Conservation (phyloP, 2,888 invertebrate genomes). For the Chesias legatella region DNA sequence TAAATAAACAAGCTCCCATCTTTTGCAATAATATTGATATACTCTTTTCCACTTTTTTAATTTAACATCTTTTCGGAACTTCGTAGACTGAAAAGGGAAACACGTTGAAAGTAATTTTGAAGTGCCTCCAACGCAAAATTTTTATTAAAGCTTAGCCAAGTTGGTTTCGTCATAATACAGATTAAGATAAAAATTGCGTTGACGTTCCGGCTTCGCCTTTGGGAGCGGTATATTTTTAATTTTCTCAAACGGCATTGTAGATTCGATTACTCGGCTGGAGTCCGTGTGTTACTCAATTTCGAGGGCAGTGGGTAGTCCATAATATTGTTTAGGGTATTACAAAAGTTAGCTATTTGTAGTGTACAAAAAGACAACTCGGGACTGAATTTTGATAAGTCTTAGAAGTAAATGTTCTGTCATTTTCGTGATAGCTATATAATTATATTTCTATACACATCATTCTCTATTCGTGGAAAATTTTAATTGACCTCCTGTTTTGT, state of each 20-base stretch:
- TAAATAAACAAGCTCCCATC: too few relatives aligned
- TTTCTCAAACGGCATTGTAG: constrained; percentile 68
- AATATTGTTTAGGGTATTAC: too few relatives aligned
- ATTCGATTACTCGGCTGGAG: constrained; percentile 64
- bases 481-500: too few relatives aligned
- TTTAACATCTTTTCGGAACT: constrained; percentile 8
- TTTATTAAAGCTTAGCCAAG: constrained; percentile 51
- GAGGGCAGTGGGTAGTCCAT: constrained; percentile 40
- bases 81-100: constrained; percentile 20
- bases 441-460: too few relatives aligned
- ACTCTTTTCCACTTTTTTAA: constrained; percentile 4
- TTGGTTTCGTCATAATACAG: constrained; percentile 67
- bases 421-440: too few relatives aligned
- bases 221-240: constrained; percentile 73
- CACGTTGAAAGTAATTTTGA: constrained; percentile 43
- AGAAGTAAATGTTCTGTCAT: too few relatives aligned
- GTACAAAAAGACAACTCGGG: too few relatives aligned
- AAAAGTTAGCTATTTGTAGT: too few relatives aligned
- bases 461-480: too few relatives aligned
- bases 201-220: constrained; percentile 57
- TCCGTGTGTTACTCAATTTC: constrained; percentile 66
- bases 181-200: constrained; percentile 74
- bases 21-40: background rate
- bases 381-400: too few relatives aligned
- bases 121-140: constrained; percentile 42